Evolutionary conservation across 2,113 vertebrate species (phyloP).

Genomic region (Noturus placidus): DNA sequence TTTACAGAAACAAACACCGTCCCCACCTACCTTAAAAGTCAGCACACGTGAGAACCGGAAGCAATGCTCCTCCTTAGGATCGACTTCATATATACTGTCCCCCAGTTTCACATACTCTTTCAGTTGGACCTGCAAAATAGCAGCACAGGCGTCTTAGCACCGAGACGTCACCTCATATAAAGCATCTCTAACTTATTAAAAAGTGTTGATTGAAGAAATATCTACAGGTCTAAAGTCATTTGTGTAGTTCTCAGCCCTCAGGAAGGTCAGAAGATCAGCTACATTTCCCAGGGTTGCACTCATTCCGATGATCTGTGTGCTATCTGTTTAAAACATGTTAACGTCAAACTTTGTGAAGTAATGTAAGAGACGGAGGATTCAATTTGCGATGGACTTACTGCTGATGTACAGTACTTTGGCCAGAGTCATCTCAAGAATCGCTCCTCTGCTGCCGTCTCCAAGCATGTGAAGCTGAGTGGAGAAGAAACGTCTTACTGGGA

Average conservation of each 20-base stretch:
- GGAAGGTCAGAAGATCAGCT: slow-evolving; percentile 85
- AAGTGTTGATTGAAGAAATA: not conserved
- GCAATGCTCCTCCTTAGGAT: slow-evolving; percentile 77
- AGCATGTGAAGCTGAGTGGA: slow-evolving; percentile 89
- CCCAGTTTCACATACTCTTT: slow-evolving; percentile 89
- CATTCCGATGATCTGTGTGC: slow-evolving; percentile 92
- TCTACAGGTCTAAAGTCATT: slow-evolving; percentile 87
- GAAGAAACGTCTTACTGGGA: not conserved
- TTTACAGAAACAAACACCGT: not conserved
- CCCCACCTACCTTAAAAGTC: slow-evolving; percentile 77
- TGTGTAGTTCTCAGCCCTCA: slow-evolving; percentile 87
- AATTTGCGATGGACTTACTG: slow-evolving; percentile 75
- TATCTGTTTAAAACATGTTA: slow-evolving; percentile 67
- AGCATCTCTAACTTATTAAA: not conserved
- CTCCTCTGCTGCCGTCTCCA: slow-evolving; percentile 88
- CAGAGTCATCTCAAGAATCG: slow-evolving; percentile 86
- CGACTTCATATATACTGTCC: slow-evolving; percentile 83
- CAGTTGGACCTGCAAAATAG: slow-evolving; percentile 80
- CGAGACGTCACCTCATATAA: not conserved
- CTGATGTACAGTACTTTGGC: slow-evolving; percentile 84
- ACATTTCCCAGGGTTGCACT: slow-evolving; percentile 93
- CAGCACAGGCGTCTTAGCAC: not conserved
- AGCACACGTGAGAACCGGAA: slow-evolving; percentile 83
- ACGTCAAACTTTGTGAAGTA: not conserved
- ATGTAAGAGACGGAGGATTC: not conserved